Evolutionary conservation across 2,113 vertebrate species (phyloP).

Genomic region (Corvus cornix): DNA sequence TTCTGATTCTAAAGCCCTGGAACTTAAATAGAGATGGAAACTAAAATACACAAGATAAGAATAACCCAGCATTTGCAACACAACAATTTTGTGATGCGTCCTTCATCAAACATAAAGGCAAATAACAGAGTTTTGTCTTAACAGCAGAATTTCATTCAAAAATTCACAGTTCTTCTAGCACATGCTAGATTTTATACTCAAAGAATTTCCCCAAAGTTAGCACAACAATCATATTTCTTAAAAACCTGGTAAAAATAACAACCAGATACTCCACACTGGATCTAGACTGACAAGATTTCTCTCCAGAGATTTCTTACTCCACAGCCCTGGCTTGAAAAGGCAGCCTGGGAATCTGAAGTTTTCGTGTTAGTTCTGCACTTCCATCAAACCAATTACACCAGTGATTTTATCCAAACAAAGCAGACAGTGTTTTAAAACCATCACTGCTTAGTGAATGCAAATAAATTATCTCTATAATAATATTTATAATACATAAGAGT

Average conservation of each 20-base stretch:
- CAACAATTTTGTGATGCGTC: background rate
- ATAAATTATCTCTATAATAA: constrained; percentile 1
- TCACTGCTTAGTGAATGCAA: background rate
- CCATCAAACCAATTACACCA: background rate
- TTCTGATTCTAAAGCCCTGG: background rate
- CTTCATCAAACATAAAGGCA: background rate
- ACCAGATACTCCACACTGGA: background rate
- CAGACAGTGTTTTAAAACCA: constrained; percentile 11
- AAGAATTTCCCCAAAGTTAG: background rate
- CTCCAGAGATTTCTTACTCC: background rate
- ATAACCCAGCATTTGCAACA: background rate
- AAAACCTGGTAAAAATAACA: background rate
- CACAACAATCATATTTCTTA: background rate
- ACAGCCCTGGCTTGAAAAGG: background rate
- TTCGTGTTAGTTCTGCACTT: background rate
- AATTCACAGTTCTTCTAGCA: background rate
- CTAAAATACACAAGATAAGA: background rate
- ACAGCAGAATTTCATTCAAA: background rate
- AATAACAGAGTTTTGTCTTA: background rate
- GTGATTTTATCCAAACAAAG: constrained; percentile 22
- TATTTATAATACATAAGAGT: background rate
- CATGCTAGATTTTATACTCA: background rate
- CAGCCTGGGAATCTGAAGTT: background rate
- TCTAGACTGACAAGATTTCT: background rate
- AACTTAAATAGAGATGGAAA: background rate